Percentiles rank a stretch among this genome's conserved stretches.
These are phyloP conservation scores for Eumeta japonica DNA, from an alignment of 1,140 invertebrate genomes.

Conservation along the genomic window DNA sequence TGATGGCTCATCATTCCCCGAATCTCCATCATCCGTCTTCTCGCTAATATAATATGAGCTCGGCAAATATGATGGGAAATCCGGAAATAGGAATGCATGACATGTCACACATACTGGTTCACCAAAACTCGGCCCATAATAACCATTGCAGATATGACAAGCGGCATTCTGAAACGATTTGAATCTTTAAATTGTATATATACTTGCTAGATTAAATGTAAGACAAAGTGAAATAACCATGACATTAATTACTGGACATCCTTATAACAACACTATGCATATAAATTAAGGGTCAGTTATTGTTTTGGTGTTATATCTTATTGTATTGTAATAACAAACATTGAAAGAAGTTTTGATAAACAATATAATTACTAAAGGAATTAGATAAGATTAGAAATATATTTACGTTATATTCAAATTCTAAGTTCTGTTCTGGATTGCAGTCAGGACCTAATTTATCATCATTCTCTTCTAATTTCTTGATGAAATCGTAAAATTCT, in stretches of 20 bases:
- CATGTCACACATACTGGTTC: conserved; percentile 91
- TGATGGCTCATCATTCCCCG: conserved; percentile 90
- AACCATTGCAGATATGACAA: conserved; percentile 87
- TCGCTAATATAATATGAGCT: conserved; percentile 62
- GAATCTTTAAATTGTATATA: too few species aligned
- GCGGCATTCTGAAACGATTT: conserved; percentile 63
- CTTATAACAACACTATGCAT: background rate
- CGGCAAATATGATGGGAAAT: conserved; percentile 65
- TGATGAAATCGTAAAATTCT: conserved; percentile 39
- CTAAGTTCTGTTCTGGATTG: conserved; percentile 27
- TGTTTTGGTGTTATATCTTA: too few species aligned
- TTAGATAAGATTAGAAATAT: conserved; percentile 2
- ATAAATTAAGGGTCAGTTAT: too few species aligned
- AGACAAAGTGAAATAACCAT: background rate
- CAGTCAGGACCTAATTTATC: conserved; percentile 31
- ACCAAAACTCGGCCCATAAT: conserved; percentile 87
- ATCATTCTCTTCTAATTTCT: conserved; percentile 41
- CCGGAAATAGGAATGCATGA: conserved; percentile 86
- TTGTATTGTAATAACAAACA: too few species aligned
- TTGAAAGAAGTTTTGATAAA: background rate
- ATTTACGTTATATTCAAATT: conserved; percentile 46
- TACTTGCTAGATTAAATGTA: conserved; percentile 3
- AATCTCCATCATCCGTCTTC: conserved; percentile 89
- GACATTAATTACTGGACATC: background rate
- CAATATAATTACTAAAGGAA: background rate